Base-by-base conservation (phyloP, 2,888 invertebrate species). In the Anoncus sp. region DNA sequence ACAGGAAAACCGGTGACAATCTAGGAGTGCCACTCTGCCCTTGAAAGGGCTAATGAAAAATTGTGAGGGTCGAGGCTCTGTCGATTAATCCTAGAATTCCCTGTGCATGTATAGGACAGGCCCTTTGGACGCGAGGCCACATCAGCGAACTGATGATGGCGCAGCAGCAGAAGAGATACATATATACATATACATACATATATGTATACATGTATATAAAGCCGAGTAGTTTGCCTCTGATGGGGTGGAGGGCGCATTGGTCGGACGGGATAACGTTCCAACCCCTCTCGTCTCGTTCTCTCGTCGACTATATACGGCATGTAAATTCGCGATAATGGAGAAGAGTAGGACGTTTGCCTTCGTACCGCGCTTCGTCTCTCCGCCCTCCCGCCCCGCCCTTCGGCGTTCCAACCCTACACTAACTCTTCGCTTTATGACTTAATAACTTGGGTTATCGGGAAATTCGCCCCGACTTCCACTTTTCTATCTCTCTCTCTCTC, bases 371-470 rank as follows among this genome's bases (percentile, higher is more conserved):
- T 27, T 66, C 45, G 38, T 31, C 71, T 24, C 47, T 45, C 82
- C 82, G 77, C 81, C 84, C 82, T 80, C 18, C 7, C 12, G 14
- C 22, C 51, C 3, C 20, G 1, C 66, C 20, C 47, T 40, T 49
- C n/a, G 2, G 43, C 45, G 57, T 67, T 51, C 84, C 80, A 82
- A 84, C 84, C 85, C 84, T 71, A 82, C 86, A 85, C 87, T 87
- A 89, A 88, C 89, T 88, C 85, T 59, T 80, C 84, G 87, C 88
- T 90, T 90, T 90, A 90, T 90, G 89, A 90, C 88, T 90, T 90
- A 89, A 90, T 90, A 89, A 90, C 90, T 90, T 86, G 89, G 87
- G 87, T 90, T 90, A 90, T 90, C 90, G 89, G 87, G 87, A 87
- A 89, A 87, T 89, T 88, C 86, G 85, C 85, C 86, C 85, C 85